These are phyloP conservation scores for Pseudomugil gertrudae DNA, from an alignment of 2,797 vertebrate genomes.

Conservation along the genomic window DNA sequence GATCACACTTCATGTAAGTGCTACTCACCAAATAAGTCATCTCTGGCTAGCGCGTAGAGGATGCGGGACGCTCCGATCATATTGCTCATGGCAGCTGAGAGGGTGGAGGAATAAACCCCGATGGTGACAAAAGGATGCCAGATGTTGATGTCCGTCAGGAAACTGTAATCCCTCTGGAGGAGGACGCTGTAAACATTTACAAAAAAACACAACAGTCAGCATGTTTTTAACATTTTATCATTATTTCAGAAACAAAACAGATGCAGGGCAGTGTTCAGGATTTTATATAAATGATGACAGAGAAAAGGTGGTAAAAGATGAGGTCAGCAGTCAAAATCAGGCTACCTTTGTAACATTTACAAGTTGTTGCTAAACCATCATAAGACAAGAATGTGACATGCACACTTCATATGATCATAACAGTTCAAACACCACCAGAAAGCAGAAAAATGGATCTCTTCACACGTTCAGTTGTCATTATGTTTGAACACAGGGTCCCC, in stretches of 20 bases:
- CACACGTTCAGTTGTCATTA: too few species aligned
- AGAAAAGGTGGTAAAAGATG: too few species aligned
- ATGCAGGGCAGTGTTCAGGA: too few species aligned
- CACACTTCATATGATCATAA: too few species aligned
- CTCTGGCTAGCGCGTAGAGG: slow-evolving; percentile 88
- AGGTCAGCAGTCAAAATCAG: too few species aligned
- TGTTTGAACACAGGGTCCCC: too few species aligned
- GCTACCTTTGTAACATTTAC: not conserved
- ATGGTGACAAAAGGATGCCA: slow-evolving; percentile 87
- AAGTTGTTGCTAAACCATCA: not conserved
- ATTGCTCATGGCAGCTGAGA: slow-evolving; percentile 92
- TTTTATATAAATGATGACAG: too few species aligned
- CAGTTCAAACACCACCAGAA: too few species aligned
- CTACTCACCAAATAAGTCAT: slow-evolving; percentile 89
- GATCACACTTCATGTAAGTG: too few species aligned
- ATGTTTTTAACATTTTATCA: not conserved
- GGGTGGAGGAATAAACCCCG: slow-evolving; percentile 89
- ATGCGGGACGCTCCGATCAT: slow-evolving; percentile 91
- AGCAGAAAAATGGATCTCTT: too few species aligned
- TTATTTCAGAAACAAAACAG: not conserved
- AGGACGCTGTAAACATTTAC: slow-evolving; percentile 73
- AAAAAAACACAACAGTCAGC: not conserved
- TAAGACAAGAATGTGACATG: too few species aligned
- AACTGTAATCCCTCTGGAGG: slow-evolving; percentile 88
- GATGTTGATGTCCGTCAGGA: slow-evolving; percentile 88